Evolutionary conservation across 2,888 invertebrate species (phyloP).

Genomic region (Oxyscelio sp.): DNA sequence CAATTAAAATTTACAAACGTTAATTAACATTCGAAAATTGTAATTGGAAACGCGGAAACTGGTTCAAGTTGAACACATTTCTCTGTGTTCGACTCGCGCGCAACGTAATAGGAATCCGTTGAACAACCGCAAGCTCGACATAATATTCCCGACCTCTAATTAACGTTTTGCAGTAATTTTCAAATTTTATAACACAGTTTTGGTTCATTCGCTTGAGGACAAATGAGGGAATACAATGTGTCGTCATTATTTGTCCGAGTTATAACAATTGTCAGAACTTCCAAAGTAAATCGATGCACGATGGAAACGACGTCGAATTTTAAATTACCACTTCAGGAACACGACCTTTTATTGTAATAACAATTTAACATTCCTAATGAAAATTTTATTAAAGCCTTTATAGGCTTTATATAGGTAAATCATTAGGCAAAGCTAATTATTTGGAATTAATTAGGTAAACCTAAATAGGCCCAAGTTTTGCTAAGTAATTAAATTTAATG

Average conservation of each 20-base stretch:
- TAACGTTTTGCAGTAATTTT: conserved; percentile 44
- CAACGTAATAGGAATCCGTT: conserved; percentile 38
- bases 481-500: no score
- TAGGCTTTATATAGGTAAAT: no score
- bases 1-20: conserved; percentile 44
- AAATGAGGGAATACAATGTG: conserved; percentile 50
- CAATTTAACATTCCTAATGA: no score
- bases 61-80: conserved; percentile 59
- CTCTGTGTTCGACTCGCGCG: conserved; percentile 28
- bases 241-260: conserved; percentile 18
- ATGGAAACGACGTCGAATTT: conserved; percentile 27
- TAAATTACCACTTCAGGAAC: no score
- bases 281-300: conserved; percentile 12
- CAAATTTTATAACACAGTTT: conserved; percentile 26
- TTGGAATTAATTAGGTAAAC: no score
- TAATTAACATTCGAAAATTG: conserved; percentile 56
- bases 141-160: conserved; percentile 63
- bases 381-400: no score
- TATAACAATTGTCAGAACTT: conserved; percentile 24
- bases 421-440: no score
- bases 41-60: conserved; percentile 55
- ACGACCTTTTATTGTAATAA: no score
- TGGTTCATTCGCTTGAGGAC: conserved; percentile 13
- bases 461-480: no score
- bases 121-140: conserved; percentile 52